Evolutionary conservation across 2,797 vertebrate species (phyloP), one percentile per base, ranked within the genome.

Genomic region (Tolypeutes matacus): DNA sequence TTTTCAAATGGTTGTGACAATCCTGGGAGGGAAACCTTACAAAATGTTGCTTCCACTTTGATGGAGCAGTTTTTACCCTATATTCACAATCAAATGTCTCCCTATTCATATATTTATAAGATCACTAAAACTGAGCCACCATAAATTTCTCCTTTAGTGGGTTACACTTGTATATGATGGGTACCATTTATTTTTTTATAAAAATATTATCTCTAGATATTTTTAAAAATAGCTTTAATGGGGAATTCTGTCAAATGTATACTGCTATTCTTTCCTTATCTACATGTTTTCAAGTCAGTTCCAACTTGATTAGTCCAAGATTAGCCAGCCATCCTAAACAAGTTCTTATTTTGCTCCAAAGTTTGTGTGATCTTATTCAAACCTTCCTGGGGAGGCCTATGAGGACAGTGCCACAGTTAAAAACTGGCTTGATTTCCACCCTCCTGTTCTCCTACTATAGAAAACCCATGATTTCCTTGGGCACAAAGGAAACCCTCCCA

Each of bases 321-420:
- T 97, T 97, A 97, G 94, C 94, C 96, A 97, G 84, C 91, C 97
- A 97, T 97, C 94, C 62, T 95, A n/a, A 83, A 82, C 67, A 17
- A 60, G 34, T 60, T 92, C 29, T 36, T 76, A n/a, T 56, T 96
- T 90, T 89, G 20, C 81, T 95, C 64, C 70, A 49, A 49, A 86
- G 75, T 96, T 96, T 87, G 10, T 96, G 84, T 85, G 69, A 78
- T 0, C 49, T 96, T 95, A 18, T 72, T 95, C 77, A 39, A 76
- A 29, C 10, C 25, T 36, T 60, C 88, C 34, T 46, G 46, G 49
- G 70, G 75, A 34, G 64, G 69, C 46, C 94, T 76, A 18, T 20
- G 2, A 58, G 80, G 81, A 42, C 51, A 53, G 29, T 51, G 49
- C 39, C 95, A 89, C 29, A 77, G 65, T 60, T 85, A 62, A n/a